Base-by-base conservation (phyloP, 1,140 invertebrate species). In the Notospermus geniculatus region DNA sequence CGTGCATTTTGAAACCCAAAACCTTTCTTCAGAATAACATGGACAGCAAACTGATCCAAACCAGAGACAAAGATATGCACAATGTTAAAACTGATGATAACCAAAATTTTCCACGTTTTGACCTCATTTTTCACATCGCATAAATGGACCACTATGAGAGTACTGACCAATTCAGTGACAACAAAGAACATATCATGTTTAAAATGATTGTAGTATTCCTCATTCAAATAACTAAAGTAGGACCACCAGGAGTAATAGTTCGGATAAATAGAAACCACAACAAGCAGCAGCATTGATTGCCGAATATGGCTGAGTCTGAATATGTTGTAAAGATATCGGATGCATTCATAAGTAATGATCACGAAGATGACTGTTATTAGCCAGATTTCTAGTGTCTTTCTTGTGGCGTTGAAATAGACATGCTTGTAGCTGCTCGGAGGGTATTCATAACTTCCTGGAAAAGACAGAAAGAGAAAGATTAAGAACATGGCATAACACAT, bases 201-300 rank as follows among this genome's bases (percentile, higher is more conserved):
- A 73, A 78, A 83, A 54, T 81, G 81, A 0, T 65, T 62, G 76
- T 90, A 91, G 71, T 88, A 91, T 57, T 90, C 89, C 66, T 92
- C 90, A 70, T 92, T 92, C 84, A 88, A 90, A 71, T 91, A 92
- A 79, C 90, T 91, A 59, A 91, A 87, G 66, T 89, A 90, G 23
- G 86, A 86, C 90, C 90, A 92, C 89, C 89, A 91, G 1, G 88
- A 86, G 72, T 91, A 92, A 72, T 91, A 91, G 72, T 92, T 89
- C 0, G 90, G 89, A 74, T 90, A 91, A 57, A 91, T 78, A 25
- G 88, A 88, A 15, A 86, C 82, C 2, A 86, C 66, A 70, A 91
- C 90, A 1, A 91, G 80, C 13, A 88, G 67, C 23, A 88, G 76
- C 89, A 91, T 91, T n/a, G 84, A 85, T 56, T 80, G 81, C 64